Evolutionary conservation across 2,888 invertebrate genomes (phyloP).

Genomic region (Phengaris arion): DNA sequence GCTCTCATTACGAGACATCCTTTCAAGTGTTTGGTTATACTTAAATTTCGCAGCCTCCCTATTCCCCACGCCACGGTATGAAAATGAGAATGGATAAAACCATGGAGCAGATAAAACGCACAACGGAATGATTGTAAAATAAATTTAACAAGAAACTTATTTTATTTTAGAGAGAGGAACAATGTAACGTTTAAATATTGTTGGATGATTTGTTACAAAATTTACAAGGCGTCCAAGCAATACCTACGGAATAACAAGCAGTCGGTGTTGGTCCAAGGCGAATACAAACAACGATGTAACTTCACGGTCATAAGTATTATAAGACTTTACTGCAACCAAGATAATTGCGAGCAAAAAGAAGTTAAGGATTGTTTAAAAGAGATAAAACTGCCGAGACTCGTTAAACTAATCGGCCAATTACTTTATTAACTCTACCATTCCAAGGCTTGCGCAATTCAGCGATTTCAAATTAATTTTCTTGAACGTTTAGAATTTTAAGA

Average conservation of each 20-base stretch:
- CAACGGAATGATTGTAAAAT: not conserved
- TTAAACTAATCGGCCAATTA: conserved; percentile 49
- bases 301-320: not conserved
- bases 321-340: not conserved
- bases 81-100: not conserved
- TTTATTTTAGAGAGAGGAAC: no score
- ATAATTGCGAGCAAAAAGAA: conserved; percentile 13
- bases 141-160: no score
- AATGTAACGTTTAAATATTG: not conserved
- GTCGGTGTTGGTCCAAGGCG: no score
- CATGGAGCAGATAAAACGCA: not conserved
- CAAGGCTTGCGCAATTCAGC: conserved; percentile 45
- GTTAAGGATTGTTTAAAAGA: conserved; percentile 20
- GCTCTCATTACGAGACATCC: conserved; percentile 18
- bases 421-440: conserved; percentile 47
- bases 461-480: conserved; percentile 34
- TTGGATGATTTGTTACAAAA: not conserved
- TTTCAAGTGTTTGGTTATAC: conserved; percentile 1
- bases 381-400: conserved; percentile 32
- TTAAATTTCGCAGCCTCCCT: conserved; percentile 4
- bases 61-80: not conserved
- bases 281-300: no score
- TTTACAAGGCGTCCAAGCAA: not conserved
- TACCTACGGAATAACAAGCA: not conserved
- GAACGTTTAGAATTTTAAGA: not conserved